Conservation (phyloP, 2,888 invertebrate genomes). For the Phytoseiulus persimilis region DNA sequence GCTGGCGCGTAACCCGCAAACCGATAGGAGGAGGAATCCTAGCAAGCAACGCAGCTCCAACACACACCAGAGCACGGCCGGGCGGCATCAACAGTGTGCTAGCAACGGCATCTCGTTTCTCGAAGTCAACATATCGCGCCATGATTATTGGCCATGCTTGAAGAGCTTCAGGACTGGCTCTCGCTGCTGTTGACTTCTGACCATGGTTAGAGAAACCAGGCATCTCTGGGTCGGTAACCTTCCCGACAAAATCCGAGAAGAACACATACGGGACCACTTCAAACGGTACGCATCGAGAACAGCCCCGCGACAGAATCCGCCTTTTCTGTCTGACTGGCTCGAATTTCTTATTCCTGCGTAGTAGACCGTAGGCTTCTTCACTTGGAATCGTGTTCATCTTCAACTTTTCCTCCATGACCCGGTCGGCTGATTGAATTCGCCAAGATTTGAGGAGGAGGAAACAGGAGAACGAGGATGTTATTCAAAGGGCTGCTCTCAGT, state of each 20-base stretch:
- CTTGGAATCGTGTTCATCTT: neutral
- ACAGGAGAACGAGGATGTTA: no score
- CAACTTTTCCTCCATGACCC: neutral
- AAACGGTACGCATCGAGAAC: conserved; percentile 66
- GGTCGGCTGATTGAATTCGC: no score
- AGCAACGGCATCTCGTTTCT: conserved; percentile 5
- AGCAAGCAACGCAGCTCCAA: neutral
- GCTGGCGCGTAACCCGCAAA: neutral
- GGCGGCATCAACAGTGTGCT: neutral
- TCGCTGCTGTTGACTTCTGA: conserved; percentile 49
- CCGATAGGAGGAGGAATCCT: neutral
- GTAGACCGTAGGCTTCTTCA: neutral
- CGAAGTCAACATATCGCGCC: conserved; percentile 11
- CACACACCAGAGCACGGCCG: neutral
- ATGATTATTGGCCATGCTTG: conserved; percentile 33
- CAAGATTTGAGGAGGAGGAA: no score
- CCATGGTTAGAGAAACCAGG: conserved; percentile 99
- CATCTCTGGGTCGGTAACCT: conserved; percentile 99
- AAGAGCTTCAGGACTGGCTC: conserved; percentile 23
- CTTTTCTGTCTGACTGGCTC: neutral
- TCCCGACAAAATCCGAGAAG: conserved; percentile 97
- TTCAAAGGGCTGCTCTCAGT: no score
- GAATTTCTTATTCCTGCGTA: neutral
- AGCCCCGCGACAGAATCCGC: conserved; percentile 41
- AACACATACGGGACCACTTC: conserved; percentile 92